Conservation (phyloP, 2,888 invertebrate genomes). For the Melieria picta region DNA sequence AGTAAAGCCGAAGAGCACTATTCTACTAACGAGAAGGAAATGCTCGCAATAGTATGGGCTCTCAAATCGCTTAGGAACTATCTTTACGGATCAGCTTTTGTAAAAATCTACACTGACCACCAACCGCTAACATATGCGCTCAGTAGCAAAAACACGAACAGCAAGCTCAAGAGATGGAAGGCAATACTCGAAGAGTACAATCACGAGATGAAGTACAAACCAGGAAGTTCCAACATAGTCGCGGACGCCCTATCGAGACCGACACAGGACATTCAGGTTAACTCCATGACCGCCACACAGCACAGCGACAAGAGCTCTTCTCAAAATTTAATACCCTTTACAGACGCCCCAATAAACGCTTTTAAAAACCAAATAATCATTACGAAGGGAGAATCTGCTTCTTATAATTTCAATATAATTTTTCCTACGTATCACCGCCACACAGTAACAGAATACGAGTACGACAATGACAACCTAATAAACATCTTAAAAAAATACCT, state of each 20-base stretch:
- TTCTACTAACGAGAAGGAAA: constrained; percentile 36
- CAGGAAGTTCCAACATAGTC: constrained; percentile 22
- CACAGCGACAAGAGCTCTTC: constrained; percentile 15
- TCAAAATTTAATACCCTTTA: constrained; percentile 15
- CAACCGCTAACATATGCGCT: constrained; percentile 30
- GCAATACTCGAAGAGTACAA: constrained; percentile 33
- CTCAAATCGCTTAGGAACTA: constrained; percentile 27
- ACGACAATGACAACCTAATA: constrained; percentile 5
- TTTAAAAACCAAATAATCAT: constrained; percentile 26
- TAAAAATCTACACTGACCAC: constrained; percentile 34
- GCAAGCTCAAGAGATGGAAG: constrained; percentile 34
- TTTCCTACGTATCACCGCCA: constrained; percentile 35
- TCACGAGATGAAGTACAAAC: constrained; percentile 28
- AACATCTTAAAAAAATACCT: constrained; percentile 24
- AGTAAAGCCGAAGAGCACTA: constrained; percentile 26
- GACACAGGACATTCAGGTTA: constrained; percentile 3
- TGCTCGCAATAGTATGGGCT: constrained; percentile 32
- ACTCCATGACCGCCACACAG: constrained; percentile 12
- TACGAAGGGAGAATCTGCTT: background rate
- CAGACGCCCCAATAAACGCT: constrained; percentile 19
- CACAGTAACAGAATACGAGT: constrained; percentile 20
- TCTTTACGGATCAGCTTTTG: constrained; percentile 16
- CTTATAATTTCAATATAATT: constrained; percentile 23
- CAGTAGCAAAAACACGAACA: constrained; percentile 32
- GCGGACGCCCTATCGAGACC: constrained; percentile 29